Evolutionary conservation across 2,797 vertebrate species (phyloP).

Genomic region (Cyprinodon diabolis): DNA sequence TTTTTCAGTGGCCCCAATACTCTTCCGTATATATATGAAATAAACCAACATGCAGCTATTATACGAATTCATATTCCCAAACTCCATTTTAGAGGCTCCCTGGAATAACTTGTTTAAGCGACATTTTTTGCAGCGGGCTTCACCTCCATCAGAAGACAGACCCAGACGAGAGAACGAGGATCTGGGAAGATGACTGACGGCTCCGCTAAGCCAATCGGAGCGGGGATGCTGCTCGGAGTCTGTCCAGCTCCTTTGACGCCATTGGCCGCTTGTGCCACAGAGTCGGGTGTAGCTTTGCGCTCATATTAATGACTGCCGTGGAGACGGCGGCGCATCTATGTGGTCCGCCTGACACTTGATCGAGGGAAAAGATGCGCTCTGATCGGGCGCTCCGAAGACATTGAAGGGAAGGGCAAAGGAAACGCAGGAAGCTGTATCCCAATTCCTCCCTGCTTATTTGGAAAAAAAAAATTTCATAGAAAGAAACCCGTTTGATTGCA

Average conservation of each 20-base stretch:
- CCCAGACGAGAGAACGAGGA: conserved; percentile 44
- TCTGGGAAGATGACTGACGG: conserved; percentile 83
- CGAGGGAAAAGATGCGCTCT: conserved; percentile 83
- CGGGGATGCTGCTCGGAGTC: conserved; percentile 74
- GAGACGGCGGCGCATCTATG: conserved; percentile 89
- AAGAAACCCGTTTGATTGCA: conserved; percentile 61
- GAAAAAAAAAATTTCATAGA: conserved; percentile 69
- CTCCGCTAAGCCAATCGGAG: conserved; percentile 82
- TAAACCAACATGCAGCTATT: neutral
- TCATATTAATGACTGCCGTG: conserved; percentile 88
- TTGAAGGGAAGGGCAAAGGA: conserved; percentile 70
- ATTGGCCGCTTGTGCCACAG: conserved; percentile 84
- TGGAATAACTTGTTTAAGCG: neutral
- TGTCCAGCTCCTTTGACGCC: conserved; percentile 74
- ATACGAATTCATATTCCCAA: neutral
- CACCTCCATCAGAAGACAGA: conserved; percentile 72
- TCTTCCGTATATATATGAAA: neutral
- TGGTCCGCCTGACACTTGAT: conserved; percentile 83
- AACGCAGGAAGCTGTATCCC: conserved; percentile 38
- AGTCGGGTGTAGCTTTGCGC: conserved; percentile 75
- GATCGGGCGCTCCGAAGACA: conserved; percentile 83
- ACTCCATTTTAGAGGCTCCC: neutral
- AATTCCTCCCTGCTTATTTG: conserved; percentile 51
- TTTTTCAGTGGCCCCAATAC: no score
- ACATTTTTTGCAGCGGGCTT: conserved; percentile 70